phyloP scores from a whole-genome alignment of 2,113 vertebrate genomes.

The Dromiciops gliroides region DNA sequence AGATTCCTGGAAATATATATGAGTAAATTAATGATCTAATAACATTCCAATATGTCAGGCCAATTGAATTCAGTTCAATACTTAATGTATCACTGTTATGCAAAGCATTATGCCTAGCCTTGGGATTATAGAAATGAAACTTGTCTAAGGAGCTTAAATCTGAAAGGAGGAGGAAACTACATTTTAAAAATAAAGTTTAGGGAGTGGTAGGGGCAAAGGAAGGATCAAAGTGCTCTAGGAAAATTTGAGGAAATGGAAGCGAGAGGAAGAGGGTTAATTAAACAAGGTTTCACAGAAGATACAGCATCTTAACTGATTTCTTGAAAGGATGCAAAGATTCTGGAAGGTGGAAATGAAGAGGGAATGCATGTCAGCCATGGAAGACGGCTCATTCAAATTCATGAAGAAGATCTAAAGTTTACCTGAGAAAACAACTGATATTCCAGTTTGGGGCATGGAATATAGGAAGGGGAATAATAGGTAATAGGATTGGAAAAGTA shows the following conservation, averaged over 20 bases:
- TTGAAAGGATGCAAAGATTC: not conserved
- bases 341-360: not conserved
- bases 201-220: not conserved
- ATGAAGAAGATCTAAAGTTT: not conserved
- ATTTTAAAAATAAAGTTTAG: not conserved
- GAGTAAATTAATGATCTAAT: not conserved
- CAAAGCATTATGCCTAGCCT: not conserved
- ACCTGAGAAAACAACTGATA: not conserved
- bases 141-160: not conserved
- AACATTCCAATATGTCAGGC: not conserved
- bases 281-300: not conserved
- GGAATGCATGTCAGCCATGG: not conserved
- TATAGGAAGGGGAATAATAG: not conserved
- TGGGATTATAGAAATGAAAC: not conserved
- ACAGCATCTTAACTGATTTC: not conserved
- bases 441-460: not conserved
- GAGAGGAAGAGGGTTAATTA: not conserved
- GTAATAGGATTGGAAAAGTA: not conserved
- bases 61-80: not conserved
- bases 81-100: not conserved
- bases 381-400: not conserved
- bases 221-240: not conserved
- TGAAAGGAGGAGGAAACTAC: not conserved
- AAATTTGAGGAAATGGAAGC: not conserved
- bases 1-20: not conserved